Evolutionary conservation across 2,797 vertebrate species (phyloP).

Genomic region (Cirrhinus mrigala): DNA sequence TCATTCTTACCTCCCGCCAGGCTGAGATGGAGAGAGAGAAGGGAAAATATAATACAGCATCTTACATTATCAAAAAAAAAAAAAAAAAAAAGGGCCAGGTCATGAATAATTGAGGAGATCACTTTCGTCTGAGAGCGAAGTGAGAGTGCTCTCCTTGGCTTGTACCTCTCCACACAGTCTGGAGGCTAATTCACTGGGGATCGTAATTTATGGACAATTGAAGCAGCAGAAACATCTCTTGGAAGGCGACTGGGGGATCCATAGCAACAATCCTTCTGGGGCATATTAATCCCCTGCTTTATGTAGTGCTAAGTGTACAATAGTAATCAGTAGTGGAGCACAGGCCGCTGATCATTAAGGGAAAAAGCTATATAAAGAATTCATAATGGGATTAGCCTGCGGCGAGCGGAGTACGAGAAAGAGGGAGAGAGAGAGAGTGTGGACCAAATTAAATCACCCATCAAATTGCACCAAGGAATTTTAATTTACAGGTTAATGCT

Average conservation of each 20-base stretch:
- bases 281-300: constrained; percentile 99
- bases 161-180: constrained; percentile 92
- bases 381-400: constrained; percentile 99
- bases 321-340: constrained; percentile 99
- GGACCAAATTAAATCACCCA: constrained; percentile 99
- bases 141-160: constrained; percentile 84
- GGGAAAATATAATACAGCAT: constrained; percentile 70
- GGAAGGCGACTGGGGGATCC: constrained; percentile 96
- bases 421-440: constrained; percentile 56
- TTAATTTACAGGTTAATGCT: constrained; percentile 99
- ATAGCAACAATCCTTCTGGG: constrained; percentile 99
- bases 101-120: constrained; percentile 97
- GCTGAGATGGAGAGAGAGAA: constrained; percentile 61
- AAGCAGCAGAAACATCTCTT: constrained; percentile 97
- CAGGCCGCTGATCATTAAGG: constrained; percentile 99
- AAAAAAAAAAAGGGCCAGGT: constrained; percentile 70
- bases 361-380: constrained; percentile 99
- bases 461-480: constrained; percentile 99
- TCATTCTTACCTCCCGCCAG: constrained; percentile 51
- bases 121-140: constrained; percentile 84
- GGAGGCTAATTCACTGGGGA: constrained; percentile 96
- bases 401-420: constrained; percentile 87
- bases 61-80: constrained; percentile 69
- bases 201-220: constrained; percentile 99
- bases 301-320: constrained; percentile 99